These are phyloP conservation scores for Lomographa bimaculata DNA, from an alignment of 2,888 invertebrate genomes.

Conservation along the genomic window DNA sequence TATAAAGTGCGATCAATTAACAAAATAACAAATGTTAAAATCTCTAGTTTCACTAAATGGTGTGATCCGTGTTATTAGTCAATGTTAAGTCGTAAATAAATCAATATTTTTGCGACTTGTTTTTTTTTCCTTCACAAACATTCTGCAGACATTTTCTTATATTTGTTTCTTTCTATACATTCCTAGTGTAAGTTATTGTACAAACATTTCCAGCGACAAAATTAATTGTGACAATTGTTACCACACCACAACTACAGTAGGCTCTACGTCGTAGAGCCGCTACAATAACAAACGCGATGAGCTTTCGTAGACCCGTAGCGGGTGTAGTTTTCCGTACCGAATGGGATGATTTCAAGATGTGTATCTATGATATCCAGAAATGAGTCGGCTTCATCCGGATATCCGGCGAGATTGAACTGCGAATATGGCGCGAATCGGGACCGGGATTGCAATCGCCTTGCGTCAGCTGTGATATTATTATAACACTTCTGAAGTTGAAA, in stretches of 20 bases:
- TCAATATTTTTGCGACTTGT: too few relatives aligned
- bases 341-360: slow-evolving; percentile 7
- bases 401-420: slow-evolving; percentile 22
- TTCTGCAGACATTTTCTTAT: too few relatives aligned
- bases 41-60: too few relatives aligned
- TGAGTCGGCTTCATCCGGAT: slow-evolving; percentile 19
- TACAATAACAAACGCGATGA: slow-evolving; percentile 1
- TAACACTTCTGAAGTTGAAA: slow-evolving; percentile 2
- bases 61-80: too few relatives aligned
- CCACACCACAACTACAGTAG: not conserved
- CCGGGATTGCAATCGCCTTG: slow-evolving; percentile 9
- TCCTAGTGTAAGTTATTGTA: too few relatives aligned
- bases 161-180: too few relatives aligned
- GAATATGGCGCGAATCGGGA: slow-evolving; percentile 9
- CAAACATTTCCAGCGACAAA: too few relatives aligned
- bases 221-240: too few relatives aligned
- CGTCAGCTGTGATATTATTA: slow-evolving; percentile 3
- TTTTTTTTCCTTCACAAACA: too few relatives aligned
- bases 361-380: slow-evolving; percentile 13
- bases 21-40: too few relatives aligned
- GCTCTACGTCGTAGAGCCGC: slow-evolving; percentile 9
- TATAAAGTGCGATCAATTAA: too few relatives aligned
- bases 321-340: slow-evolving; percentile 14
- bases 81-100: too few relatives aligned
- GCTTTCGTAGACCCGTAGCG: slow-evolving; percentile 10